Percentiles rank a stretch among this genome's conserved stretches.
These are phyloP conservation scores for Dicentrarchus labrax DNA, from an alignment of 2,113 vertebrate species.

Conservation along the genomic window DNA sequence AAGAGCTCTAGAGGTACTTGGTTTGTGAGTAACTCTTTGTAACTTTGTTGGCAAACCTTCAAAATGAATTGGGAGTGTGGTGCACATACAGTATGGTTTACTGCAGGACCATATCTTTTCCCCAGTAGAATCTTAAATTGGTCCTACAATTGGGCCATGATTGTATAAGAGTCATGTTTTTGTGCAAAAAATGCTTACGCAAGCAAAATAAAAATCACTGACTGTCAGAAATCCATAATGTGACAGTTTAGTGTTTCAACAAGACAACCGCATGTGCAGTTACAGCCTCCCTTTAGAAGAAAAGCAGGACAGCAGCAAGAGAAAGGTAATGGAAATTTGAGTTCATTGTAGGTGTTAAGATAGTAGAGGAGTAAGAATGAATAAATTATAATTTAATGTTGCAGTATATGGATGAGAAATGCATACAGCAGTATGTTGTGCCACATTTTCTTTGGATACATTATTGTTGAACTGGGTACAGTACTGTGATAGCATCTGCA, in stretches of 20 bases:
- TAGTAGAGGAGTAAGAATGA: slow-evolving; percentile 1
- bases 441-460: background rate
- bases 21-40: slow-evolving; percentile 70
- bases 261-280: slow-evolving; percentile 6
- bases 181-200: background rate
- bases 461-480: background rate
- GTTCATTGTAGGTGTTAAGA: slow-evolving; percentile 6
- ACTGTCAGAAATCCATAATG: background rate
- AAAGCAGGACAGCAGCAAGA: slow-evolving; percentile 32
- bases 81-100: background rate
- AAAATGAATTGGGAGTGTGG: background rate
- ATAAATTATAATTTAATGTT: slow-evolving; percentile 3
- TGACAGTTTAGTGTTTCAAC: slow-evolving; percentile 15
- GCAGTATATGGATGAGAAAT: background rate
- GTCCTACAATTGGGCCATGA: background rate
- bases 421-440: background rate
- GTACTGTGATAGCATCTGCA: background rate
- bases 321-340: slow-evolving; percentile 53
- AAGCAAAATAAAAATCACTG: background rate
- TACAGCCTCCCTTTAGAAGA: slow-evolving; percentile 46
- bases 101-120: background rate
- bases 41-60: background rate
- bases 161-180: background rate
- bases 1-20: slow-evolving; percentile 83
- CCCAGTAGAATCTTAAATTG: background rate